Percentiles rank a stretch among this genome's conserved stretches.
These are phyloP conservation scores for Conistra vaccinii DNA, from an alignment of 2,888 invertebrate species.

Conservation along the genomic window DNA sequence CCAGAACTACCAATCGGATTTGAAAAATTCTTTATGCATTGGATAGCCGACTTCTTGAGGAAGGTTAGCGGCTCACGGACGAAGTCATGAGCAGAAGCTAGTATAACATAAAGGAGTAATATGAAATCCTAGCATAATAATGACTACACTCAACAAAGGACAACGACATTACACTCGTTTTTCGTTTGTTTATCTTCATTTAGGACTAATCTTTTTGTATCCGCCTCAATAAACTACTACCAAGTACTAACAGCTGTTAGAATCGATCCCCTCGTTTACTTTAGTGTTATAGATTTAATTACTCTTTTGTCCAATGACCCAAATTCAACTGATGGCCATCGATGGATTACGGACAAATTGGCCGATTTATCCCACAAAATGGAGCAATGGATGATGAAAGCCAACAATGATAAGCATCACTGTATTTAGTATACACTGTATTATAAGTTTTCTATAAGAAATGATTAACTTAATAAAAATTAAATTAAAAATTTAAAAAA, in stretches of 20 bases:
- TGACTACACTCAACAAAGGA: background rate
- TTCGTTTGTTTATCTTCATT: conserved; percentile 35
- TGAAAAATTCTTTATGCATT: too few relatives aligned
- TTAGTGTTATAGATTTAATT: conserved; percentile 53
- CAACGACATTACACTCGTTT: conserved; percentile 1
- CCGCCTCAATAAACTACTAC: conserved; percentile 24
- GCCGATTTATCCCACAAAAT: background rate
- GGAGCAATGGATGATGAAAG: background rate
- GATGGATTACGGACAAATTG: conserved; percentile 22
- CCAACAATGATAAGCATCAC: background rate
- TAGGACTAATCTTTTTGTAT: conserved; percentile 41
- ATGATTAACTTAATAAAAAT: too few relatives aligned
- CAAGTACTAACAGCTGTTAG: conserved; percentile 20
- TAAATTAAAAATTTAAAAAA: too few relatives aligned
- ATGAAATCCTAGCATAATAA: background rate
- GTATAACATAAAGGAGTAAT: too few relatives aligned
- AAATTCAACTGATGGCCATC: conserved; percentile 19
- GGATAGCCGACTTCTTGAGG: too few relatives aligned
- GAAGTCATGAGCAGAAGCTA: too few relatives aligned
- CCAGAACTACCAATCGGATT: too few relatives aligned
- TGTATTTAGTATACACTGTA: too few relatives aligned
- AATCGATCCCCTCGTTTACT: conserved; percentile 19
- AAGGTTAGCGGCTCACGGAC: too few relatives aligned
- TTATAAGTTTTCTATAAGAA: too few relatives aligned
- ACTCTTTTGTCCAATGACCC: conserved; percentile 38